Conservation (phyloP, 2,113 vertebrate genomes). For the Scomber scombrus region DNA sequence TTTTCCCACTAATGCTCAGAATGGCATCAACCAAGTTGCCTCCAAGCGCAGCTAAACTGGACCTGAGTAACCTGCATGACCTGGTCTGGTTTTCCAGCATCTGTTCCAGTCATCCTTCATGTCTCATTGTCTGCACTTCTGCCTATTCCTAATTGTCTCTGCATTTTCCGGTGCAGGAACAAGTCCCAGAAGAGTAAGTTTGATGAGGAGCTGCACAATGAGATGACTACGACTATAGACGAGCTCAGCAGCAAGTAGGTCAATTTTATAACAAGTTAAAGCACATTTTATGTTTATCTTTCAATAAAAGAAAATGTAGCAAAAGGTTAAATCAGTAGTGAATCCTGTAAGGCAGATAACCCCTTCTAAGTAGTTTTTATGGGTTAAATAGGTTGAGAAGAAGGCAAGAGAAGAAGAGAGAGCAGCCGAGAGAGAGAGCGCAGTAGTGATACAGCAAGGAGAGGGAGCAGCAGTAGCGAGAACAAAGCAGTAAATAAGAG, state of each 20-base stretch:
- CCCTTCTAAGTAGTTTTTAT: background rate
- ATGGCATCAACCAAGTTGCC: slow-evolving; percentile 55
- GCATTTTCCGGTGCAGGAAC: slow-evolving; percentile 84
- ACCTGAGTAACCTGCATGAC: slow-evolving; percentile 68
- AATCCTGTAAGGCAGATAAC: no score
- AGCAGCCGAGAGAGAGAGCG: no score
- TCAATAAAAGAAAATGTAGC: background rate
- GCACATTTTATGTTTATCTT: background rate
- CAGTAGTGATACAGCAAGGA: no score
- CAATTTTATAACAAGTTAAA: background rate
- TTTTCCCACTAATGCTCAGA: slow-evolving; percentile 65
- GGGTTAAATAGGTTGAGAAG: background rate
- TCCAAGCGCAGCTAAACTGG: slow-evolving; percentile 51
- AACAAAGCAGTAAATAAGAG: no score
- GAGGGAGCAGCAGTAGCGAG: no score
- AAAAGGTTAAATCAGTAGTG: background rate
- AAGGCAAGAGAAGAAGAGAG: no score
- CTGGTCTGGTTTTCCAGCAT: slow-evolving; percentile 59
- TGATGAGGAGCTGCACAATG: slow-evolving; percentile 93
- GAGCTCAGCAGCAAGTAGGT: slow-evolving; percentile 93
- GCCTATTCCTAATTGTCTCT: slow-evolving; percentile 53
- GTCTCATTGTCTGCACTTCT: slow-evolving; percentile 15
- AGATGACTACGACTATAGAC: slow-evolving; percentile 96
- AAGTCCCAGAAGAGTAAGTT: slow-evolving; percentile 93
- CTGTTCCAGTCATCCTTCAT: slow-evolving; percentile 19